phyloP scores from a whole-genome alignment of 2,113 vertebrate species.

The Tauraco erythrolophus region DNA sequence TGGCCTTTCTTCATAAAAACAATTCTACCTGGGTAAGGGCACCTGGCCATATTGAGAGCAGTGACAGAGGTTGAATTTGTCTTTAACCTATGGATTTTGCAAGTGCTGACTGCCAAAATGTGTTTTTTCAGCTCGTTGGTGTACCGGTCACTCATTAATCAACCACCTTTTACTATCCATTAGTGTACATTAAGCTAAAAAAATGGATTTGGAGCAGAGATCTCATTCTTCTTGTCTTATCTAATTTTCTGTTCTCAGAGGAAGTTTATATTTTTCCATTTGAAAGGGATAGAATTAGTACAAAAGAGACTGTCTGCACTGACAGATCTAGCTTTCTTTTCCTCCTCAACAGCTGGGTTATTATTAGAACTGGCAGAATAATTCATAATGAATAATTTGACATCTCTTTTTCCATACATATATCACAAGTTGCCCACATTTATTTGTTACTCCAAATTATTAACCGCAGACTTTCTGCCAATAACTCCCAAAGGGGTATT shows the following conservation, averaged over 20 bases:
- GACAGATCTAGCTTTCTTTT: slow-evolving; percentile 19
- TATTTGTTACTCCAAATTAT: slow-evolving; percentile 59
- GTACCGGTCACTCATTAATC: slow-evolving; percentile 8
- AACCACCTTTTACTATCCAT: slow-evolving; percentile 68
- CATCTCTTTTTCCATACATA: slow-evolving; percentile 43
- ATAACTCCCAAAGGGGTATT: slow-evolving; percentile 37
- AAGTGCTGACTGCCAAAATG: slow-evolving; percentile 34
- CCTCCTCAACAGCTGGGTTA: slow-evolving; percentile 41
- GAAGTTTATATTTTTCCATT: slow-evolving; percentile 55
- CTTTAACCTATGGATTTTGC: slow-evolving; percentile 49
- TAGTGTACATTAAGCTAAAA: slow-evolving; percentile 63
- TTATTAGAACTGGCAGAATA: slow-evolving; percentile 66
- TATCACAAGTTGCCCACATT: slow-evolving; percentile 45
- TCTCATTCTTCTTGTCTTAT: slow-evolving; percentile 67
- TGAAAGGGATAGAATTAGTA: slow-evolving; percentile 56
- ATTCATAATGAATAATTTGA: slow-evolving; percentile 71
- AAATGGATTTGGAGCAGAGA: slow-evolving; percentile 43
- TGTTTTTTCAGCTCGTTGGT: slow-evolving; percentile 54
- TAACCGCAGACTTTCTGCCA: slow-evolving; percentile 45
- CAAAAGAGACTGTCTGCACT: slow-evolving; percentile 23
- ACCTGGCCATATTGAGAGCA: background rate
- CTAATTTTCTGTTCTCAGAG: slow-evolving; percentile 66
- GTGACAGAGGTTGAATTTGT: slow-evolving; percentile 14
- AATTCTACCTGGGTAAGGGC: background rate
- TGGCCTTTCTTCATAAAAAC: background rate